phyloP scores from a whole-genome alignment of 2,113 vertebrate species.

The Pontoporia blainvillei region DNA sequence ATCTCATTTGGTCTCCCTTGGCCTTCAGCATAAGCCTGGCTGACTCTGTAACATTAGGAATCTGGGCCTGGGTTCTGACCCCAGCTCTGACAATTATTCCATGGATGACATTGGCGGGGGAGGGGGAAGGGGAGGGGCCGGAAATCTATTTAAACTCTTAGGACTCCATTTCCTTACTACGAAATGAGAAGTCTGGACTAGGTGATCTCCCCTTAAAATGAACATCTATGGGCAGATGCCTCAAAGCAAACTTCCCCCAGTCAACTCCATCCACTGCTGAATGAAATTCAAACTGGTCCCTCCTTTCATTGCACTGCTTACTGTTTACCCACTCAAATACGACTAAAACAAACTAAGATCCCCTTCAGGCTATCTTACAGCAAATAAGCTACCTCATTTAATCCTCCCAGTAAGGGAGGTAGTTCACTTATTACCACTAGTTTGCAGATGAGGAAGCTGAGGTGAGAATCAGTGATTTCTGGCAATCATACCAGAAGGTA shows the following conservation, averaged over 20 bases:
- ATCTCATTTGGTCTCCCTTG: neutral
- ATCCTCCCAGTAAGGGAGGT: neutral
- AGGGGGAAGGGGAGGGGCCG: rapidly evolving
- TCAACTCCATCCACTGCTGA: neutral
- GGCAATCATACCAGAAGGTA: neutral
- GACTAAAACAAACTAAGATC: neutral
- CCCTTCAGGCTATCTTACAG: neutral
- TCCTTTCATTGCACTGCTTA: neutral
- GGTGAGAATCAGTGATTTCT: neutral
- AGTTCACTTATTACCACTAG: neutral
- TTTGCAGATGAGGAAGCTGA: neutral
- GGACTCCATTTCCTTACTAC: neutral
- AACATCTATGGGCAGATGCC: neutral
- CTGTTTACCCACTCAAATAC: neutral
- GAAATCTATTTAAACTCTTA: neutral
- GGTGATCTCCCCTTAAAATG: neutral
- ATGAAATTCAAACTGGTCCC: neutral
- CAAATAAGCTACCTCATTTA: neutral
- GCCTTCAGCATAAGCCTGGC: neutral
- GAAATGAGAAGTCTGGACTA: neutral
- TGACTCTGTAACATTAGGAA: neutral
- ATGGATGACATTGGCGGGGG: rapidly evolving
- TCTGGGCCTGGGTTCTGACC: neutral
- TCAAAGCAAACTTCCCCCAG: neutral
- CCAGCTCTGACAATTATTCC: neutral